Conservation (phyloP, 23 tunicate species). For the Ascidia mentula region DNA sequence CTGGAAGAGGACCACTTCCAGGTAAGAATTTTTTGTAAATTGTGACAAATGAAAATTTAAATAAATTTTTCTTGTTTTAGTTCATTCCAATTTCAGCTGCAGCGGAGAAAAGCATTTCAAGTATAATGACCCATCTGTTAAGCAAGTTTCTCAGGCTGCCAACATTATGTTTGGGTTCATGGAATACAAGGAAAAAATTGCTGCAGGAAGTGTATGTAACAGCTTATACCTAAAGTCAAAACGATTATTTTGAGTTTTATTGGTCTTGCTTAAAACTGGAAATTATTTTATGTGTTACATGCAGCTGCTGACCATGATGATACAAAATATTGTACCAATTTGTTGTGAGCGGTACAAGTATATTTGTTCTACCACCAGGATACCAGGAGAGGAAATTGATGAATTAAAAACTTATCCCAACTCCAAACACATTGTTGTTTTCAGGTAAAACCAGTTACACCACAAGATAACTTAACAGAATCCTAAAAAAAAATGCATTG, state of each 20-base stretch:
- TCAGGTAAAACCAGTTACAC: conserved; percentile 53
- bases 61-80: conserved; percentile 24
- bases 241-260: neutral
- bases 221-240: neutral
- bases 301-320: conserved; percentile 50
- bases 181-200: conserved; percentile 40
- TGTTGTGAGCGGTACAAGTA: conserved; percentile 79
- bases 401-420: conserved; percentile 51
- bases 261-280: neutral
- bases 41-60: too few species aligned
- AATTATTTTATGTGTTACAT: neutral
- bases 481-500: too few species aligned
- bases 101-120: conserved; percentile 27
- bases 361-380: conserved; percentile 65
- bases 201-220: conserved; percentile 33
- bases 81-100: conserved; percentile 46
- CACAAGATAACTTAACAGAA: too few species aligned
- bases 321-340: conserved; percentile 72
- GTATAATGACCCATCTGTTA: conserved; percentile 2
- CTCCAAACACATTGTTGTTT: conserved; percentile 64
- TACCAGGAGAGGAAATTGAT: conserved; percentile 72
- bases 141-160: conserved; percentile 44
- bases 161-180: conserved; percentile 28
- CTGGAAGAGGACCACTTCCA: conserved; percentile 62
- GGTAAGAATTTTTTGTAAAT: too few species aligned